A percentile compares a stretch with the other conserved stretches of the same genome.
Evolutionary conservation across 2,113 vertebrate genomes (phyloP).

Genomic region (Camelus dromedarius): DNA sequence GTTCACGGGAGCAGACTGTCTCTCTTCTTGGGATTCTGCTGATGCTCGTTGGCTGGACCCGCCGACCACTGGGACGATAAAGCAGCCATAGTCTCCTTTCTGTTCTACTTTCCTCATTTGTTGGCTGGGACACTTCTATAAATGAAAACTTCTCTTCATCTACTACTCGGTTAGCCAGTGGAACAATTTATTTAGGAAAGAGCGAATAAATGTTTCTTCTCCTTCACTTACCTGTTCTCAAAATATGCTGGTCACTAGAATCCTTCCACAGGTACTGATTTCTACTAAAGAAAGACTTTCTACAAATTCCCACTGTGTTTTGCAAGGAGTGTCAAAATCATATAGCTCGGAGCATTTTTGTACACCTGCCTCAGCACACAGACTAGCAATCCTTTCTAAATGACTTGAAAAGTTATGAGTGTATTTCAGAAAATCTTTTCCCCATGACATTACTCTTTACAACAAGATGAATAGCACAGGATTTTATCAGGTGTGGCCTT

Average conservation of each 20-base stretch:
- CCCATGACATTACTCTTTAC: constrained; percentile 20
- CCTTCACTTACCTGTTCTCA: background rate
- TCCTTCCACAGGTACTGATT: background rate
- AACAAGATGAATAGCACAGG: constrained; percentile 2
- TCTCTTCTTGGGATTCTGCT: background rate
- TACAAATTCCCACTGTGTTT: background rate
- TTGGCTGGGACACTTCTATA: background rate
- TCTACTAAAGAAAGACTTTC: background rate
- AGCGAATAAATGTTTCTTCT: background rate
- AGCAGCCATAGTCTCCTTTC: background rate
- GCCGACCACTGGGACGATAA: fast-evolving
- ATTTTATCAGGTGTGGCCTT: constrained; percentile 51
- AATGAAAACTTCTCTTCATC: background rate
- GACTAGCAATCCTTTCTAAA: background rate
- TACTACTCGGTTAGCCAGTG: background rate
- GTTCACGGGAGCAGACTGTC: fast-evolving
- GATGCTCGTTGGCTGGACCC: background rate
- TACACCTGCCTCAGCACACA: background rate
- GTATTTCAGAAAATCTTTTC: background rate
- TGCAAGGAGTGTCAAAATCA: background rate
- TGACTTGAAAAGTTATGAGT: background rate
- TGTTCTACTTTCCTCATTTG: background rate
- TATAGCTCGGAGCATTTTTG: background rate
- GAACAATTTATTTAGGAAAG: background rate
- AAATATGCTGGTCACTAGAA: background rate